Percentiles rank a stretch among this genome's conserved stretches.
phyloP scores from a whole-genome alignment of 2,797 vertebrate genomes.

The Coendou prehensilis region DNA sequence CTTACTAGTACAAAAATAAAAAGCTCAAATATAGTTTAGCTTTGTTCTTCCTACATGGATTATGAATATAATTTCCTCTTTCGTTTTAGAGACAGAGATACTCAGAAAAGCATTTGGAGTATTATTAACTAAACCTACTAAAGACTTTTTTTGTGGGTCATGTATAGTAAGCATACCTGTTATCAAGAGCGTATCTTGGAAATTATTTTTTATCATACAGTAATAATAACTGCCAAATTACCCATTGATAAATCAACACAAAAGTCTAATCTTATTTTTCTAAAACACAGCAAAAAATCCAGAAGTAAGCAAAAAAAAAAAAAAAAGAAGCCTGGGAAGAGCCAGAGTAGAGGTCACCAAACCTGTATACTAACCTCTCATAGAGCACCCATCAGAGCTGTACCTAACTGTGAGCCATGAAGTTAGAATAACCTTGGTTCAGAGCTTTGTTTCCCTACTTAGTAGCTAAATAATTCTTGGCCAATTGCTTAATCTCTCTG shows the following conservation, averaged over 20 bases:
- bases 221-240: conserved; percentile 57
- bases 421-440: conserved; percentile 47
- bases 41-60: conserved; percentile 66
- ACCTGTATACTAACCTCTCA: background rate
- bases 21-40: conserved; percentile 66
- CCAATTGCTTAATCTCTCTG: conserved; percentile 57
- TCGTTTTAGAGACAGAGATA: conserved; percentile 65
- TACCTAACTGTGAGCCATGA: conserved; percentile 36
- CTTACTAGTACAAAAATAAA: conserved; percentile 68
- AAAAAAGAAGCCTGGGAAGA: background rate
- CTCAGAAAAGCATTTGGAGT: conserved; percentile 46
- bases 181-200: background rate
- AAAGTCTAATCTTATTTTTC: conserved; percentile 55
- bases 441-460: conserved; percentile 57
- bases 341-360: conserved; percentile 42
- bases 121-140: conserved; percentile 25
- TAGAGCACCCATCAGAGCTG: background rate
- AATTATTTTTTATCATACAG: conserved; percentile 73
- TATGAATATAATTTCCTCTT: conserved; percentile 68
- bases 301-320: background rate
- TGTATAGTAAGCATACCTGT: conserved; percentile 18
- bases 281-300: conserved; percentile 72
- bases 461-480: conserved; percentile 56
- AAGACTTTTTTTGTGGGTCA: conserved; percentile 20
- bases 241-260: background rate